A percentile compares a stretch with the other conserved stretches of the same genome.
phyloP scores from a whole-genome alignment of 2,888 invertebrate species.

The Tipula lateralis region DNA sequence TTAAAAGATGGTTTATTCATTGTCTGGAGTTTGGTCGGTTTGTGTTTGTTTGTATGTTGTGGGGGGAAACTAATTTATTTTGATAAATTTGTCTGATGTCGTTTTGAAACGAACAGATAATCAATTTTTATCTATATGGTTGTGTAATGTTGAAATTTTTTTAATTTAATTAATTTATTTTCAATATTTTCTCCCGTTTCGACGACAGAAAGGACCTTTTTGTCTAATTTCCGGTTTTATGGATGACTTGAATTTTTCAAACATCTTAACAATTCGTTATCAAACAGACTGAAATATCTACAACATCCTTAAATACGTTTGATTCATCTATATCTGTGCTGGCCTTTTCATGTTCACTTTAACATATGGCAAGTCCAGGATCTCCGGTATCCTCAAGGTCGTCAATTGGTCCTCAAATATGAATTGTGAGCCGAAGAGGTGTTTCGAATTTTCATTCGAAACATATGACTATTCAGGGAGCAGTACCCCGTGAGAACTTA shows the following conservation, averaged over 20 bases:
- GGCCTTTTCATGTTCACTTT: too few species aligned
- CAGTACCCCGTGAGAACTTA: too few species aligned
- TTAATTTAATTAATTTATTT: background rate
- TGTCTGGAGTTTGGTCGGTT: background rate
- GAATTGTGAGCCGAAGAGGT: too few species aligned
- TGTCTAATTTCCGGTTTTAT: background rate
- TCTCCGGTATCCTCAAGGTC: too few species aligned
- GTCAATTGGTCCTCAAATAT: too few species aligned
- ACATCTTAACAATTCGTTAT: too few species aligned
- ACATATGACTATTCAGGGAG: too few species aligned
- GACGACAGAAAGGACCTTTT: background rate
- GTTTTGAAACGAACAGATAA: background rate
- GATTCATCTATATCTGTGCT: too few species aligned
- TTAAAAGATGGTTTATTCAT: background rate
- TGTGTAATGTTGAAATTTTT: background rate
- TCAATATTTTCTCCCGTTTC: background rate
- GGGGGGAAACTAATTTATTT: background rate
- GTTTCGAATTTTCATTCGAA: too few species aligned
- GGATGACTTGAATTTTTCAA: background rate
- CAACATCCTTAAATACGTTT: too few species aligned
- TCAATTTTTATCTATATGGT: background rate
- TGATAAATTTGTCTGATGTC: slow-evolving; percentile 19
- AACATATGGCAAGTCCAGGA: too few species aligned
- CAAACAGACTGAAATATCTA: too few species aligned
- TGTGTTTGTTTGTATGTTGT: background rate